phyloP scores from a whole-genome alignment of 2,113 vertebrate species.

The Grallaria varia region DNA sequence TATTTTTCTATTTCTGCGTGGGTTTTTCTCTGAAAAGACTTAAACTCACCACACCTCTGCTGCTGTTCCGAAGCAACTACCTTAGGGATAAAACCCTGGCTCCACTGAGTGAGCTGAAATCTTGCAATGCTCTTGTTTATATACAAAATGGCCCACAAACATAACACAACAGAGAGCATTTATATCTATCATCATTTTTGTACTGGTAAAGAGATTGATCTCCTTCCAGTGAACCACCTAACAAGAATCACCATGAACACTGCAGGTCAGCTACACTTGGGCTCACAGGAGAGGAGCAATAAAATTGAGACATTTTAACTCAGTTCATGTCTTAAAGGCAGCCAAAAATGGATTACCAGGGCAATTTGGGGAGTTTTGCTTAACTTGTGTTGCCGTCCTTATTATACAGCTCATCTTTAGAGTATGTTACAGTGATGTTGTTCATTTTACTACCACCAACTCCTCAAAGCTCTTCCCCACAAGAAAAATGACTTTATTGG shows the following conservation, averaged over 20 bases:
- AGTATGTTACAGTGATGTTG: not conserved
- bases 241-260: not conserved
- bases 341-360: not conserved
- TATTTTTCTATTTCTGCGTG: not conserved
- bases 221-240: not conserved
- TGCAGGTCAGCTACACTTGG: not conserved
- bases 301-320: not conserved
- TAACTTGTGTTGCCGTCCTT: not conserved
- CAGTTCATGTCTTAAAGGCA: not conserved
- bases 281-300: not conserved
- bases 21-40: not conserved
- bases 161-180: not conserved
- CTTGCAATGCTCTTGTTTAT: not conserved
- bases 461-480: not conserved
- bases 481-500: not conserved
- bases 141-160: not conserved
- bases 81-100: not conserved
- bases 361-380: not conserved
- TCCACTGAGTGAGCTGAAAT: not conserved
- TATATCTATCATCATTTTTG: not conserved
- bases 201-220: not conserved
- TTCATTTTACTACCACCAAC: not conserved
- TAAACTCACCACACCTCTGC: not conserved
- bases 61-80: not conserved
- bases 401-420: not conserved